These are phyloP conservation scores for Adrianichthys oophorus DNA, from an alignment of 2,797 vertebrate genomes.

Conservation along the genomic window DNA sequence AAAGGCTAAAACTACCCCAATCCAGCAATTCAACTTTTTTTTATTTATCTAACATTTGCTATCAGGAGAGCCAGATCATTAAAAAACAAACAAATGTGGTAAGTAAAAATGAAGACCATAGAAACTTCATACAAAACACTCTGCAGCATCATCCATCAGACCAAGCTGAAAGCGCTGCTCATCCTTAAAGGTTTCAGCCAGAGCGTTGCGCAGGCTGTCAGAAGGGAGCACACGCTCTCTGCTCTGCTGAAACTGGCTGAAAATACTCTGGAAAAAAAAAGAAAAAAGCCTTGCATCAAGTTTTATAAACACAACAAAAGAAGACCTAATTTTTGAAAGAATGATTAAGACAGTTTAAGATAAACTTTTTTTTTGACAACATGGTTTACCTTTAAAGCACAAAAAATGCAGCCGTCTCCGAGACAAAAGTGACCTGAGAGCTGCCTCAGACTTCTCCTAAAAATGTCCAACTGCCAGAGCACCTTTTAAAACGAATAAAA, in stretches of 20 bases:
- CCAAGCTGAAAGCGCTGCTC: constrained; percentile 97
- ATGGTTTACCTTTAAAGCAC: constrained; percentile 88
- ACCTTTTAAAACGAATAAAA: constrained; percentile 76
- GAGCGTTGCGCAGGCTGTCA: constrained; percentile 91
- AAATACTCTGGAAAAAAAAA: constrained; percentile 83
- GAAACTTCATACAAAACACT: constrained; percentile 87
- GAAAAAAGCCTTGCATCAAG: background rate
- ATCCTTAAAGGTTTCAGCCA: constrained; percentile 96
- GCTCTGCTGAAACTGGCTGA: constrained; percentile 95
- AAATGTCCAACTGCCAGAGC: constrained; percentile 97
- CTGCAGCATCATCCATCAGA: constrained; percentile 97
- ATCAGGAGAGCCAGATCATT: constrained; percentile 7
- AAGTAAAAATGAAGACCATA: constrained; percentile 29
- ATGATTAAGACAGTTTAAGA: background rate
- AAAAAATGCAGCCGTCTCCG: constrained; percentile 96
- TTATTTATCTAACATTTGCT: constrained; percentile 13
- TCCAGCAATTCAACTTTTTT: constrained; percentile 5
- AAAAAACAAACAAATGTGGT: constrained; percentile 11
- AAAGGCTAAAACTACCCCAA: background rate
- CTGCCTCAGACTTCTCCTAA: constrained; percentile 92
- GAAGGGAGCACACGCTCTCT: constrained; percentile 93
- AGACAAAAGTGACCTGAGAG: constrained; percentile 93
- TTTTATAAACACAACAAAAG: background rate
- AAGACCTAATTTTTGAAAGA: background rate
- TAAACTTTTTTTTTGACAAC: background rate